Evolutionary conservation across 1,140 invertebrate species (phyloP), one percentile per base, ranked within the genome.

Genomic region (Solenopsis invicta): DNA sequence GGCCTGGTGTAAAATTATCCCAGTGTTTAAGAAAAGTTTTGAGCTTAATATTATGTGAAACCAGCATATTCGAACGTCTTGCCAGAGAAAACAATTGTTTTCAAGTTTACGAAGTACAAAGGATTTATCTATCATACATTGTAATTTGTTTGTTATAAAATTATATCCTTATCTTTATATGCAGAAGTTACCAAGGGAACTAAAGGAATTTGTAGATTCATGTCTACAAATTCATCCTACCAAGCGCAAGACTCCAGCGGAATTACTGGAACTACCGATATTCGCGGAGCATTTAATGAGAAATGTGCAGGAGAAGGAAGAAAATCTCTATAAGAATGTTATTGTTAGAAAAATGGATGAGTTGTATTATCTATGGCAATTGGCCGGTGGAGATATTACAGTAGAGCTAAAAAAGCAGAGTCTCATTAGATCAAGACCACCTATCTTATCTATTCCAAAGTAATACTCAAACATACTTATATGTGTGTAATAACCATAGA

Each of bases 301-400:
- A 64, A 90, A 92, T 93, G 90, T 82, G 87, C 88, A 91, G 18
- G 88, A 94, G n/a, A 91, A 86, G 18, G 87, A 94, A 82, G 89
- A 93, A 77, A 93, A 91, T 77, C 88, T 92, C 41, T 92, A 95
- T 29, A 94, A 94, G 48, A 96, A 96, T 41, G 89, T 97, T 12
- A 95, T 96, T 92, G 96, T 96, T 50, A 96, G 97, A 87, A 96
- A 96, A 82, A 95, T 99, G 91, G 96, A 98, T 81, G 97, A 98
- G 92, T 96, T 99, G 5, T 99, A 99, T 95, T 98, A 99, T 95
- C 96, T 99, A 92, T 99, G 99, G 99, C 98, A 98, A 93, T 95
- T 99, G 66, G 98, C 99, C 34, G 99, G 99, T 48, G 99, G 99
- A 1, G 99, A 99, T 96, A 97, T 99, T 61, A 97, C 98, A 84